Evolutionary conservation across 1,140 invertebrate species (phyloP), one percentile per base, ranked within the genome.

Genomic region (Apis dorsata): DNA sequence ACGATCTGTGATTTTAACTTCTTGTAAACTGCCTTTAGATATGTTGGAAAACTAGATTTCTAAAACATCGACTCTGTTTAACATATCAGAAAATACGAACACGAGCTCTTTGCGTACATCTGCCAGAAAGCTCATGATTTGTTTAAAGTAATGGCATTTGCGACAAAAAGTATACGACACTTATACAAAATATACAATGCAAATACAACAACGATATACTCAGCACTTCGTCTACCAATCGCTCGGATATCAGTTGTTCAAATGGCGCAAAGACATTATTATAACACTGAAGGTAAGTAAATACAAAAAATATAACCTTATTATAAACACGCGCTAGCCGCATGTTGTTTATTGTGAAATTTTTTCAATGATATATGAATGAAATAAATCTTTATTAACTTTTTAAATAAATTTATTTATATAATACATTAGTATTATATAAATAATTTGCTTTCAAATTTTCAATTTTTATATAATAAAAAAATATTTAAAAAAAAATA

Each of bases 181-280:
- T 88, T 92, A 21, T 90, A 86, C 79, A 92, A 92, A 90, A 72
- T 91, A 91, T 91, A 88, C 70, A 90, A 88, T 91, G 90, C 78
- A 81, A 92, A 65, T 66, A 75, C 80, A n/a, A 79, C 71, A 78
- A 74, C 79, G 13, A 81, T 86, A 49, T 90, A 86, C 71, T 90
- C 85, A 0, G 89, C 81, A 11, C 73, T 91, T 15, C 87, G 85
- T 24, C 89, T 83, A 75, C 79, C 91, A 12, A 12, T 86, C 17
- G 66, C 76, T 53, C 86, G 76, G 80, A 75, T 88, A 85, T 88
- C 86, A 21, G 60, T 91, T 44, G 66, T 90, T 53, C 85, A 76
- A 72, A 60, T 75, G 10, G 55, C 71, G 34, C 85, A 90, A 87
- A 92, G 87, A 88, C 89, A 73, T 73, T 79, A 49, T 81, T 91